A percentile compares a stretch with the other conserved stretches of the same genome.
These are phyloP conservation scores for Ethmia dodecea DNA, from an alignment of 2,888 invertebrate genomes.

Conservation along the genomic window DNA sequence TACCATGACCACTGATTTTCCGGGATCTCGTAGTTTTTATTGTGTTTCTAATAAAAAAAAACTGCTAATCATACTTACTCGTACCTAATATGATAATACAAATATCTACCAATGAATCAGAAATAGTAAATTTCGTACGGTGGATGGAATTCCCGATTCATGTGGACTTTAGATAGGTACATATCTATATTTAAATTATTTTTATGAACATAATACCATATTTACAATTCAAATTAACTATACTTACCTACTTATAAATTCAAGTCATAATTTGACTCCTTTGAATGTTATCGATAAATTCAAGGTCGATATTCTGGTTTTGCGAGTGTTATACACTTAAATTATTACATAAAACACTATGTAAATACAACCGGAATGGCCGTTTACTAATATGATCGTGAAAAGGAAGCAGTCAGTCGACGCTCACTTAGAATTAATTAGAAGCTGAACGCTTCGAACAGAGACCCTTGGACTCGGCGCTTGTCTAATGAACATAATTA, in stretches of 20 bases:
- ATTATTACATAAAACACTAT: slow-evolving; percentile 22
- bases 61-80: too few relatives aligned
- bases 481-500: too few relatives aligned
- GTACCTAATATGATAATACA: too few relatives aligned
- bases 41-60: too few relatives aligned
- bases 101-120: too few relatives aligned
- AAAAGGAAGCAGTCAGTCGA: slow-evolving; percentile 35
- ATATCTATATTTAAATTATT: too few relatives aligned
- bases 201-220: too few relatives aligned
- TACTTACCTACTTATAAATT: neutral
- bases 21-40: too few relatives aligned
- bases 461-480: slow-evolving; percentile 1
- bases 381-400: slow-evolving; percentile 28
- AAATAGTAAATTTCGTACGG: too few relatives aligned
- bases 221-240: too few relatives aligned
- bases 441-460: slow-evolving; percentile 9
- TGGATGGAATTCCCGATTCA: too few relatives aligned
- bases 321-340: slow-evolving; percentile 19
- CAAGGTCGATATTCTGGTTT: slow-evolving; percentile 36
- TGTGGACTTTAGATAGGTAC: too few relatives aligned
- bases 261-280: slow-evolving; percentile 1
- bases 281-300: slow-evolving; percentile 11
- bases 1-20: neutral
- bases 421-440: slow-evolving; percentile 34
- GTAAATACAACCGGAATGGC: slow-evolving; percentile 27